Evolutionary conservation across 2,888 invertebrate species (phyloP).

Genomic region (Sphaerophoria rueppellii): DNA sequence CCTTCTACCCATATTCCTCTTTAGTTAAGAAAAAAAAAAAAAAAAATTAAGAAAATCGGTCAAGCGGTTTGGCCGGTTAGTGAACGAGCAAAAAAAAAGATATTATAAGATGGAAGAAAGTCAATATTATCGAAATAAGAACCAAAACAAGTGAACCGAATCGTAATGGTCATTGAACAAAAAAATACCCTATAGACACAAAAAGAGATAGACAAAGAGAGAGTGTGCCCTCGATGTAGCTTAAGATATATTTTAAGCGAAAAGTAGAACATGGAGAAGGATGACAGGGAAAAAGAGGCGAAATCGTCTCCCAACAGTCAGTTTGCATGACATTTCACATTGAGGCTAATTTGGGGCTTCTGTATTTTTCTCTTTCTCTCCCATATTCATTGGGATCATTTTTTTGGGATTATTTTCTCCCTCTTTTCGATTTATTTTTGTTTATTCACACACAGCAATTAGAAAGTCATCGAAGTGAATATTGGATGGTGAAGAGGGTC

Average conservation of each 20-base stretch:
- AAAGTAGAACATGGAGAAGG: background rate
- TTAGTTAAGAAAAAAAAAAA: no score
- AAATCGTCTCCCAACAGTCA: background rate
- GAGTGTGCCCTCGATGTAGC: background rate
- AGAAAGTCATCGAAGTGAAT: slow-evolving; percentile 49
- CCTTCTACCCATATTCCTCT: no score
- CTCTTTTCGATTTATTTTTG: slow-evolving; percentile 2
- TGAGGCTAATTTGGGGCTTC: slow-evolving; percentile 10
- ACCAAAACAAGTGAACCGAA: slow-evolving; percentile 52
- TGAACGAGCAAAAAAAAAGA: slow-evolving; percentile 33
- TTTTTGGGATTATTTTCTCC: background rate
- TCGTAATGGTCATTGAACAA: slow-evolving; percentile 13
- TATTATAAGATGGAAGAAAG: slow-evolving; percentile 38
- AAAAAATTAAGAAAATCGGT: no score
- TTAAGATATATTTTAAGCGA: slow-evolving; percentile 20
- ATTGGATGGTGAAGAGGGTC: background rate
- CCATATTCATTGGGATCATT: slow-evolving; percentile 32
- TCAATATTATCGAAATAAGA: slow-evolving; percentile 54
- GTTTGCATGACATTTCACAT: slow-evolving; percentile 50
- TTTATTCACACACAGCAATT: slow-evolving; percentile 28
- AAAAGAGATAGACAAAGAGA: background rate
- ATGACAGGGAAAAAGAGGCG: background rate
- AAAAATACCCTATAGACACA: slow-evolving; percentile 9
- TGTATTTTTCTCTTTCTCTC: slow-evolving; percentile 1
- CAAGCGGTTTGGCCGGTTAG: background rate